phyloP scores from a whole-genome alignment of 2,797 vertebrate species.

The Euthynnus affinis region DNA sequence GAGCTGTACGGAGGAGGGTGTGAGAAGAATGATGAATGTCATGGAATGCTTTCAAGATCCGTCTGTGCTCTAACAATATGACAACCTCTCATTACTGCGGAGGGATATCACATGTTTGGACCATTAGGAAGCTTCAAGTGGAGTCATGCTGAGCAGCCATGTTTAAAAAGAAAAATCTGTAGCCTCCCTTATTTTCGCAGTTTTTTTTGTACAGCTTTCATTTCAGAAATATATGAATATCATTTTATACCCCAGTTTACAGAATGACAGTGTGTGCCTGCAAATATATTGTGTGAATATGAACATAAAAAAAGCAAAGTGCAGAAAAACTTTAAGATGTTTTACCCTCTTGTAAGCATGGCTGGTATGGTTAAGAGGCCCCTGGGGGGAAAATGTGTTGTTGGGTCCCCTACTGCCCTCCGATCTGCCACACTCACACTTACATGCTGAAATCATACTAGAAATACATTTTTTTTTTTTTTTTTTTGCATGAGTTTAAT shows the following conservation, averaged over 20 bases:
- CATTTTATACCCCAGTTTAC: background rate
- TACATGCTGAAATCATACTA: too few species aligned
- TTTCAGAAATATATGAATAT: conserved; percentile 1
- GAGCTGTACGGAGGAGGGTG: conserved; percentile 37
- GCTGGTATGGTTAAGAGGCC: background rate
- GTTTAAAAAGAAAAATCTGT: conserved; percentile 30
- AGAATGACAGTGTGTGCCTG: too few species aligned
- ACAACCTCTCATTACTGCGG: conserved; percentile 49
- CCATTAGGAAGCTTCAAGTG: conserved; percentile 24
- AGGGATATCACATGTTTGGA: conserved; percentile 43
- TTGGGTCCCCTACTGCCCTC: background rate
- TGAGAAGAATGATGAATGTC: conserved; percentile 44
- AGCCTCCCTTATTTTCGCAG: background rate
- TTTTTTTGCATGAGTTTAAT: too few species aligned
- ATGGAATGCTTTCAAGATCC: conserved; percentile 43
- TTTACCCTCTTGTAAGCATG: background rate
- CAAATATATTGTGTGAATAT: background rate
- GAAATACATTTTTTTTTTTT: too few species aligned
- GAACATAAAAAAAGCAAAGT: background rate
- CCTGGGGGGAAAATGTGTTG: background rate
- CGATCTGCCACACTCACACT: background rate
- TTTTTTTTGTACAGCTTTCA: conserved; percentile 6
- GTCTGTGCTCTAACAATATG: conserved; percentile 33
- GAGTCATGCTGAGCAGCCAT: conserved; percentile 8
- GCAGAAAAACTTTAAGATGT: background rate